Percentiles rank a stretch among this genome's conserved stretches.
These are phyloP conservation scores for Aratinga solstitialis DNA, from an alignment of 2,797 vertebrate species.

Conservation along the genomic window DNA sequence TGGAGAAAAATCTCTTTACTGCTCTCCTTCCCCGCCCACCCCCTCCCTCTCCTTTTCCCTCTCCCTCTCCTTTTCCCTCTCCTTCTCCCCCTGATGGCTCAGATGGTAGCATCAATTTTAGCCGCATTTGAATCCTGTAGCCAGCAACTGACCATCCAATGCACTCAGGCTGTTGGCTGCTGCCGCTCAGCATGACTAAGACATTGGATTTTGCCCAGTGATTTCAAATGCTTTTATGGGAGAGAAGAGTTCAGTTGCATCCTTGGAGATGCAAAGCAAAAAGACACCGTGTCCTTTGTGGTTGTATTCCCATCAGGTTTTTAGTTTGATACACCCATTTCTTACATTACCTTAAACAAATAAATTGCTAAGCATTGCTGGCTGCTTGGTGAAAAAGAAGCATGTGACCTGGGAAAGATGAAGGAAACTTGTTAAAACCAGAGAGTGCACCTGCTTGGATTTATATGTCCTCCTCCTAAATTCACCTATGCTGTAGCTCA, in stretches of 20 bases:
- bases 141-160: neutral
- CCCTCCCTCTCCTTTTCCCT: rapidly evolving
- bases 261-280: neutral
- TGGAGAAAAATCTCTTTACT: neutral
- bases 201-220: constrained; percentile 7
- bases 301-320: neutral
- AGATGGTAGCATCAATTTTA: neutral
- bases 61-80: rapidly evolving
- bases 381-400: neutral
- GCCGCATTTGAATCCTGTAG: neutral
- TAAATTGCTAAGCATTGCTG: neutral
- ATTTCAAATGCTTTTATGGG: neutral
- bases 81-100: neutral
- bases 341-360: neutral
- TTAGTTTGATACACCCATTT: neutral
- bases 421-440: neutral
- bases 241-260: neutral
- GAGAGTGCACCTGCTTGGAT: neutral
- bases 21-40: neutral
- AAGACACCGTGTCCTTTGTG: neutral
- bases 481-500: neutral
- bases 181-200: constrained; percentile 39
- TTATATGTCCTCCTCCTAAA: neutral
- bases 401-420: neutral
- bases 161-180: neutral